phyloP scores from a whole-genome alignment of 2,888 invertebrate genomes.

The Morpho achilles region DNA sequence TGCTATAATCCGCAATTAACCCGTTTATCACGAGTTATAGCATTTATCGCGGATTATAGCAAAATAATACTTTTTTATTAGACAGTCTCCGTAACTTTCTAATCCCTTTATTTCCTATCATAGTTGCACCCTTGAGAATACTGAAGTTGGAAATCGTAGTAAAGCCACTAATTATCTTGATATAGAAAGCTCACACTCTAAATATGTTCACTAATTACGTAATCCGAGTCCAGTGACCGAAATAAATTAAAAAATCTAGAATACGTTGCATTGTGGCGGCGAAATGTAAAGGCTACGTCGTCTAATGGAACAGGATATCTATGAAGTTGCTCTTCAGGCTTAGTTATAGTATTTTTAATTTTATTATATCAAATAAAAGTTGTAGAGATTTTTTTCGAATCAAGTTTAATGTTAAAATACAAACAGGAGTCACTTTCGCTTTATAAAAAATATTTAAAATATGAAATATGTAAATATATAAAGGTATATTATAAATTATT shows the following conservation, averaged over 20 bases:
- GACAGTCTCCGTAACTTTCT: no score
- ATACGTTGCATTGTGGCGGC: constrained; percentile 55
- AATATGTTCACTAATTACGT: constrained; percentile 69
- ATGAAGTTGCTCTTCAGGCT: constrained; percentile 1
- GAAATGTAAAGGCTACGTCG: constrained; percentile 41
- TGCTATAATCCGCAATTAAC: no score
- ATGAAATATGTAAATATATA: no score
- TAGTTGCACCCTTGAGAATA: neutral
- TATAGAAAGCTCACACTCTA: constrained; percentile 41
- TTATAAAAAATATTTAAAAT: no score
- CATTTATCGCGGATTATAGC: no score
- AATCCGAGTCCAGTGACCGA: constrained; percentile 70
- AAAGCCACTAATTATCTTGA: constrained; percentile 19
- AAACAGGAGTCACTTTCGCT: no score
- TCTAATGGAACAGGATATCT: constrained; percentile 4
- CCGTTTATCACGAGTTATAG: no score
- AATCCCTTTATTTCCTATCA: constrained; percentile 13
- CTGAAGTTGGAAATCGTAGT: neutral
- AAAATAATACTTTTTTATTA: no score
- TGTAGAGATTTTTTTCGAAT: no score
- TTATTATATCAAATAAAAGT: neutral
- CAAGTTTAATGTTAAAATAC: no score
- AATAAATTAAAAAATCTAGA: constrained; percentile 57
- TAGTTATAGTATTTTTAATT: neutral
- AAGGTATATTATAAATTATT: no score